Evolutionary conservation across 64 coral and sea anemone genomes (phyloP).

Genomic region (Astreopora myriophthalma): DNA sequence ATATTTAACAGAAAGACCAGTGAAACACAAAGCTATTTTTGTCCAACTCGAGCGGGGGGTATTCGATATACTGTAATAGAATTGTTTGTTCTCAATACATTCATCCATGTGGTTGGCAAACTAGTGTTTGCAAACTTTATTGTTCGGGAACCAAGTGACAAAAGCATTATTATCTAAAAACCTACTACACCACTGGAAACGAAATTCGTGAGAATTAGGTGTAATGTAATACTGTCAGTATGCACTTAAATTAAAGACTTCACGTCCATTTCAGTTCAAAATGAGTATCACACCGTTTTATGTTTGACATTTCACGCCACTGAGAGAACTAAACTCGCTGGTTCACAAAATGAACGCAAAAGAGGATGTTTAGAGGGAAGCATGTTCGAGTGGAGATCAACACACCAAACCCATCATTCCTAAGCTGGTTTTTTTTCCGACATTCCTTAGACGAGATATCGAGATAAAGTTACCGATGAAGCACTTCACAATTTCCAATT

Average conservation of each 20-base stretch:
- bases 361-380: background rate
- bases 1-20: background rate
- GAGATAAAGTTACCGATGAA: conserved; percentile 31
- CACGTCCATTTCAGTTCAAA: background rate
- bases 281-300: background rate
- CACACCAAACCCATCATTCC: background rate
- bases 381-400: background rate
- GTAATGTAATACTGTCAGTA: conserved; percentile 3
- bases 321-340: background rate
- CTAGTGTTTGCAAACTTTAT: background rate
- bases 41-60: background rate
- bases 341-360: background rate
- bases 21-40: background rate
- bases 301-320: background rate
- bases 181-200: background rate
- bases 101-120: background rate
- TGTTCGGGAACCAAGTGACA: background rate
- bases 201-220: background rate
- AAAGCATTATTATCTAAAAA: background rate
- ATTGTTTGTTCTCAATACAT: background rate
- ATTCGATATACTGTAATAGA: too few species aligned
- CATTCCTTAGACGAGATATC: conserved; percentile 37
- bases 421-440: conserved; percentile 36
- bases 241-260: too few species aligned
- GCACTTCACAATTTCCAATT: background rate